These are phyloP conservation scores for Bradynema listronoti DNA, from an alignment of 1,140 invertebrate species.

Conservation along the genomic window DNA sequence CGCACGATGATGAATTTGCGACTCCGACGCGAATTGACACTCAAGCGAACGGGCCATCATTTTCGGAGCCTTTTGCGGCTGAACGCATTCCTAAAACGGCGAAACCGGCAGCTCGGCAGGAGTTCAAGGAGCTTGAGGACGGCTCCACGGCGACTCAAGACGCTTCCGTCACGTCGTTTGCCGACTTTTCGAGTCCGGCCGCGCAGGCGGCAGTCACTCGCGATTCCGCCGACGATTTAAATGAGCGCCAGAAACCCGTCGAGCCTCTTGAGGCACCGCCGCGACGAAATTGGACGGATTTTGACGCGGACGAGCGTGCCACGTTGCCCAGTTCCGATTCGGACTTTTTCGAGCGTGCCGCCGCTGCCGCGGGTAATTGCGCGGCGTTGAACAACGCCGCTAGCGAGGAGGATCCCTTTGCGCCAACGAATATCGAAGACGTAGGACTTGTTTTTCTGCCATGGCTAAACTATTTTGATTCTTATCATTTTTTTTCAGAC, in stretches of 20 bases:
- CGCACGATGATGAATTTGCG: no score
- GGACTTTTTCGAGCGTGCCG: constrained; percentile 5
- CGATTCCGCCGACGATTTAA: background rate
- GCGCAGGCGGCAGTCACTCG: no score
- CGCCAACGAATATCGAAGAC: constrained; percentile 10
- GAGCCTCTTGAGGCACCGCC: no score
- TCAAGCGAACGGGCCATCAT: no score
- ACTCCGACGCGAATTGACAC: no score
- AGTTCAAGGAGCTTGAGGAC: no score
- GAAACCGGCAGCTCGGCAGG: no score
- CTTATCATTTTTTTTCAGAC: constrained; percentile 4
- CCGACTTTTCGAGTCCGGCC: no score
- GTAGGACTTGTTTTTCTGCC: background rate
- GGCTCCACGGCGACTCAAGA: no score
- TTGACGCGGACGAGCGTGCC: constrained; percentile 7
- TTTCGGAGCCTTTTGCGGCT: no score
- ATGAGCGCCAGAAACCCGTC: background rate
- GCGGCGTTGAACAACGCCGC: background rate
- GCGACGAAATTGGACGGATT: constrained; percentile 8
- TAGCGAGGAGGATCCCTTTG: constrained; percentile 22
- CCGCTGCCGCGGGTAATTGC: constrained; percentile 1
- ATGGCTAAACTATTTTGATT: background rate
- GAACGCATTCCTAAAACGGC: no score
- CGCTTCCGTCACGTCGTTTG: no score
- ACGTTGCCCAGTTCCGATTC: constrained; percentile 23